Evolutionary conservation across 1,140 invertebrate genomes (phyloP).

Genomic region (Goniozus legneri): DNA sequence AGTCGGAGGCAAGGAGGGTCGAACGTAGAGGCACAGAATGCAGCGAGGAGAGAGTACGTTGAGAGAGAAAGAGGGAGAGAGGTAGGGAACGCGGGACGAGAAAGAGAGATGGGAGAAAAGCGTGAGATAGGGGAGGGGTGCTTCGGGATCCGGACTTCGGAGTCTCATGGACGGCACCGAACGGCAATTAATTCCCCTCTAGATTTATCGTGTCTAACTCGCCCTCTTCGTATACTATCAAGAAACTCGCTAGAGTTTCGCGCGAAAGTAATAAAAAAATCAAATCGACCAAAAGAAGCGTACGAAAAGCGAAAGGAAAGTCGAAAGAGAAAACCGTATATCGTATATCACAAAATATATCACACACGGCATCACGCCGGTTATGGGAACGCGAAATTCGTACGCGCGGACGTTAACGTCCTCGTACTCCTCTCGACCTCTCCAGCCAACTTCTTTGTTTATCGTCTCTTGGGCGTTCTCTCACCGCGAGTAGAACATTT

Average conservation of each 20-base stretch:
- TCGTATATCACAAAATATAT: background rate
- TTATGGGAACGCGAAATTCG: background rate
- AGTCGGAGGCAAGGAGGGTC: slow-evolving; percentile 28
- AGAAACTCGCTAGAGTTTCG: no score
- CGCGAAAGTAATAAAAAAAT: background rate
- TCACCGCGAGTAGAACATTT: no score
- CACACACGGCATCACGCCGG: background rate
- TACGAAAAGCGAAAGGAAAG: no score
- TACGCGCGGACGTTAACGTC: background rate
- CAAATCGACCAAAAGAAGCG: no score
- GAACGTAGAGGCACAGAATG: slow-evolving; percentile 23
- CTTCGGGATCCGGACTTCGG: slow-evolving; percentile 28
- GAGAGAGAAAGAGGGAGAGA: background rate
- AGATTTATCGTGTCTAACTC: slow-evolving; percentile 50
- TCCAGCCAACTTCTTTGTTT: background rate
- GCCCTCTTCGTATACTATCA: no score
- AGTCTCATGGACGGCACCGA: slow-evolving; percentile 33
- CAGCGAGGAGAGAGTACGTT: slow-evolving; percentile 1
- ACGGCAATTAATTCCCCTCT: slow-evolving; percentile 49
- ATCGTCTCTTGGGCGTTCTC: no score
- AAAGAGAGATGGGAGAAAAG: slow-evolving; percentile 12
- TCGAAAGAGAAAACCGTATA: no score
- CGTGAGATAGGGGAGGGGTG: slow-evolving; percentile 15
- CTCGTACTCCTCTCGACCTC: background rate
- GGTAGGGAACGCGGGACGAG: slow-evolving; percentile 1